Base-by-base conservation (phyloP, 2,888 invertebrate species). In the Mechanitis mazaeus region DNA sequence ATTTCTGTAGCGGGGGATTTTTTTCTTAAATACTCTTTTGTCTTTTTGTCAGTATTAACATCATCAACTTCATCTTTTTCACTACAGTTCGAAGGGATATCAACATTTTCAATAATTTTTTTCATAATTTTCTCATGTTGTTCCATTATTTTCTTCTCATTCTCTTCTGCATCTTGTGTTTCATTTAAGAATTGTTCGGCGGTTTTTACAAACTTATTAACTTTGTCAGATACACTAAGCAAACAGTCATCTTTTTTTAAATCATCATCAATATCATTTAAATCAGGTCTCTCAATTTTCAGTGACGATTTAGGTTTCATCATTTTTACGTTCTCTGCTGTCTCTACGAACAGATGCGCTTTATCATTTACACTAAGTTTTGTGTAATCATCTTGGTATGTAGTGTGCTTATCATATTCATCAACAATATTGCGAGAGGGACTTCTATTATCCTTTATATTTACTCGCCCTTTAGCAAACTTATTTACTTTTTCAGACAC, bases 401-500 rank as follows among this genome's bases (percentile, higher is more conserved):
- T 77, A 28, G 92, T 93, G 55, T 85, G 76, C 63, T 87, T 92
- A 66, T 93, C 93, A 71, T 91, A 90, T 69, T 84, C 86, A 67
- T 89, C 78, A 68, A 84, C 61, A 67, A 87, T 84, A 55, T 87
- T 89, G 9, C 87, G 81, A 0, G 81, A 76, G n/a, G 85, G 84
- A 59, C 83, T 87, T 59, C 70, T 80, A 20, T 68, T 79, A 58
- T 85, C 84, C 73, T 87, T 91, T 42, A 79, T 81, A 65, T 87
- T 73, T 45, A 67, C 72, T 12, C 82, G 77, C 1, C 81, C 84
- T 70, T 84, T 93, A n/a, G 92, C 92, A 75, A 94, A 94, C 71
- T 93, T 94, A 45, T 90, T 91, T 0, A 94, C 94, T 78, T 94
- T 94, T 74, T 94, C 93, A 50, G 93, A 93, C 7, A 94, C 94